Evolutionary conservation across 1,140 invertebrate species (phyloP), one percentile per base, ranked within the genome.

Genomic region (Magallana gigas): DNA sequence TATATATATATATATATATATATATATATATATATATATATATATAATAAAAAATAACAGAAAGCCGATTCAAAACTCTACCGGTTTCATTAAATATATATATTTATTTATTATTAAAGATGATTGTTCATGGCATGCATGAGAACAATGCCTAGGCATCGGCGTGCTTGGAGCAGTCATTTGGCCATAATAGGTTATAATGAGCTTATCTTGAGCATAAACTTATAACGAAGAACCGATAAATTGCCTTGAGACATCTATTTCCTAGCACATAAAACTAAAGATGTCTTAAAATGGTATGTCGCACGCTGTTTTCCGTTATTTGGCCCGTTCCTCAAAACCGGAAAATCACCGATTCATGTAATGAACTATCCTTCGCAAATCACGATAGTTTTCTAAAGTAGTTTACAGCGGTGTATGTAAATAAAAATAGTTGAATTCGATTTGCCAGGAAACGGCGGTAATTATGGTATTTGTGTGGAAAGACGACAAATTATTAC

Each of bases 401-500:
- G 68, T 76, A 76, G 68, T 29, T 76, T 76, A 29, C 68, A 76
- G 23, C 68, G 23, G 68, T 29, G 23, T 29, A 76, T 76, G 68
- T 76, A 76, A 76, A 76, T 76, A 76, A 29, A 76, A 76, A 76
- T 76, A 29, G 68, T 29, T 76, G 68, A 76, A 76, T 76, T 76
- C 8, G 68, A 76, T 76, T 76, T 76, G 68, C 68, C 68, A 76
- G 68, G 68, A 76, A 76, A 76, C 36, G 68, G 23, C 23, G 18
- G 68, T 76, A 76, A 76, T 76, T 76, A 36, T 76, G 23, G 68
- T 76, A 76, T 76, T 76, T 76, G 29, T 76, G 68, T 76, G 68
- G 68, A 76, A 76, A 23, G 68, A 76, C 68, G 68, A 76, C 68
- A 76, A 76, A 76, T 76, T 76, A 76, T 76, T 76, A 29, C 68